Evolutionary conservation across 53 echinoderm and acorn worm genomes (phyloP), one percentile per base, ranked within the genome.

Genomic region (Mesocentrotus franciscanus): DNA sequence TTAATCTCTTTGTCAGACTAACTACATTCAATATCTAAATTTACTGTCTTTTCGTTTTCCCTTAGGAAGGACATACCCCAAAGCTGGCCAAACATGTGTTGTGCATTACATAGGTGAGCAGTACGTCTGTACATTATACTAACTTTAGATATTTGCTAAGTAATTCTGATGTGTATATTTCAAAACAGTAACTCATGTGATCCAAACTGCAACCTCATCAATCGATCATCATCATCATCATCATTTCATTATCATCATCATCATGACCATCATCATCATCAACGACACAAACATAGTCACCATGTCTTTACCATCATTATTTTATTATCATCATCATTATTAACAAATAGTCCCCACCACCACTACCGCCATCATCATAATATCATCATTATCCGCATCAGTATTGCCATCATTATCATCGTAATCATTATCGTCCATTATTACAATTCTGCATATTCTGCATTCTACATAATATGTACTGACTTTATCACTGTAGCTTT

Each of bases 41-140:
- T 5, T 79, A 79, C 10, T 18, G 64, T 42, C 8, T 10, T 36
- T 81, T 81, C 14, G 72, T 72, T 42, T 81, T 39, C 11, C 71
- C 10, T 56, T 16, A 90, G 90, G 90, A 27, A 90, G 90, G 60
- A 90, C 60, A 90, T 90, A 60, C 29, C 90, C 90, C 0, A 60
- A 90, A 14, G 29, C 90, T 60, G 90, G 90, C 32, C 60, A 90
- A 33, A 90, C 90, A 59, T 90, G 90, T 60, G 90, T 90, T 30
- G 90, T 90, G n/a, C 90, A 90, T 61, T 90, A 90, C 61, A 90
- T 90, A 59, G 90, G 90, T 90, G 22, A 90, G 90, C 61, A 27
- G 1, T 59, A 61, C 15, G 62, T 16, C 62, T 18, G 81, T 79
- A 6, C 15, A 16, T 39, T 35, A 7, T 79, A 32, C 0, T 16